Base-by-base conservation (phyloP, 2,888 invertebrate genomes). In the Ochropleura leucogaster region DNA sequence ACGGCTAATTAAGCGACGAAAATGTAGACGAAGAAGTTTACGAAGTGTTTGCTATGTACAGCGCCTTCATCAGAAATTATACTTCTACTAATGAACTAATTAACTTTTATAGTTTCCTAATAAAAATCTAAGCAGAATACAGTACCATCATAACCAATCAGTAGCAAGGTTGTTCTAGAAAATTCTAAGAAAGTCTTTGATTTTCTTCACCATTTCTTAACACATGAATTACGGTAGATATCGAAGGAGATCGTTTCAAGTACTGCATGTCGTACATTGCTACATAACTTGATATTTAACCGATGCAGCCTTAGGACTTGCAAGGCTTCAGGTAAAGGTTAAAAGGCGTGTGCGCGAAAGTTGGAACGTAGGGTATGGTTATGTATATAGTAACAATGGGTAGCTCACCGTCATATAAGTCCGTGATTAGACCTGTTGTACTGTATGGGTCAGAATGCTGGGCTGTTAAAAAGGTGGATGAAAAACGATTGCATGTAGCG, bases 291-390 rank as follows among this genome's bases (percentile, higher is more conserved):
- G 8, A 18, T 40, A 51, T 18, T 51, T 51, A 46, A 55, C 18
- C 18, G 44, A n/a, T 46, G 66, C 44, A 63, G 60, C 57, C 73
- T 67, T 60, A 68, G 9, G 40, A 30, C n/a, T 70, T 49, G 42
- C 20, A 64, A 70, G 72, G 77, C 72, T 80, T 72, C 79, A 46
- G 59, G 12, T 40, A 69, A 77, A 83, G 77, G 74, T 74, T 72
- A 72, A 10, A 16, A 9, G 40, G 30, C 3, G 7, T 44, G 55
- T 40, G 55, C 16, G 14, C 46, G 7, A 10, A 51, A 53, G 51
- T 20, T 53, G 42, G 20, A 60, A 42, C n/a, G 16, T 68, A 47
- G 30, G 5, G 8, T 14, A 46, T n/a, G 14, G 7, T 40, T 9
- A 46, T 46, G 10, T 63, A 63, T 30, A 62, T 57, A 14, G 57